A percentile compares a stretch with the other conserved stretches of the same genome.
Evolutionary conservation across 1,140 invertebrate genomes (phyloP).

Genomic region (Bicyclus anynana): DNA sequence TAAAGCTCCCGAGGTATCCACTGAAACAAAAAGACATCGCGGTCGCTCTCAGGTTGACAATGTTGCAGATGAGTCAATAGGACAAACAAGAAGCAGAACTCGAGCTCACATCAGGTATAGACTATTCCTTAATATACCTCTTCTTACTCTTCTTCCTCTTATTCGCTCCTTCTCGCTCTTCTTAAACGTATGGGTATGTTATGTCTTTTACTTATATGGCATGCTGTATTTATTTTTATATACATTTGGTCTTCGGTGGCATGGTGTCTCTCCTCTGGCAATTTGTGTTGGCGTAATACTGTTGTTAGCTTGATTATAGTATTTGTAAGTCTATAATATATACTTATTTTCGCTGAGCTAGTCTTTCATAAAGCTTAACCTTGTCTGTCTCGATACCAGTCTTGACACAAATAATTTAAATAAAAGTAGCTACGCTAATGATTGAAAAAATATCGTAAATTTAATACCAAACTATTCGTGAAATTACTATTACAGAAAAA

Average conservation of each 20-base stretch:
- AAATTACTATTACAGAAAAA: no score
- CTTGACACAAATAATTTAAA: background rate
- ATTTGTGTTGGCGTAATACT: background rate
- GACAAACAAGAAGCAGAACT: conserved; percentile 69
- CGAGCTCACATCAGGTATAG: conserved; percentile 71
- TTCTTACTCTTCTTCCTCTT: background rate
- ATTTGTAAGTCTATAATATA: background rate
- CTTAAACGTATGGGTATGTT: background rate
- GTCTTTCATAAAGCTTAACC: background rate
- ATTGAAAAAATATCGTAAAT: no score
- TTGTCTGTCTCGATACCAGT: background rate
- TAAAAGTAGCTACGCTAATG: background rate
- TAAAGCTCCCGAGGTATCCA: conserved; percentile 50
- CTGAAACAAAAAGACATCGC: conserved; percentile 66
- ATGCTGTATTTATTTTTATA: background rate
- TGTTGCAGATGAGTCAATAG: conserved; percentile 68
- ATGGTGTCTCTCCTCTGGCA: background rate
- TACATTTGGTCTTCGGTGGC: background rate
- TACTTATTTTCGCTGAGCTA: background rate
- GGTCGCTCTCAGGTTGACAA: conserved; percentile 70
- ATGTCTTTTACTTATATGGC: background rate
- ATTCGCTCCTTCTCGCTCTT: background rate
- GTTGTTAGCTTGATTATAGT: background rate
- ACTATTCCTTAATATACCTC: background rate
- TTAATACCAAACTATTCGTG: no score